These are phyloP conservation scores for Lepisosteus osseus DNA, from an alignment of 2,113 vertebrate species.

Conservation along the genomic window DNA sequence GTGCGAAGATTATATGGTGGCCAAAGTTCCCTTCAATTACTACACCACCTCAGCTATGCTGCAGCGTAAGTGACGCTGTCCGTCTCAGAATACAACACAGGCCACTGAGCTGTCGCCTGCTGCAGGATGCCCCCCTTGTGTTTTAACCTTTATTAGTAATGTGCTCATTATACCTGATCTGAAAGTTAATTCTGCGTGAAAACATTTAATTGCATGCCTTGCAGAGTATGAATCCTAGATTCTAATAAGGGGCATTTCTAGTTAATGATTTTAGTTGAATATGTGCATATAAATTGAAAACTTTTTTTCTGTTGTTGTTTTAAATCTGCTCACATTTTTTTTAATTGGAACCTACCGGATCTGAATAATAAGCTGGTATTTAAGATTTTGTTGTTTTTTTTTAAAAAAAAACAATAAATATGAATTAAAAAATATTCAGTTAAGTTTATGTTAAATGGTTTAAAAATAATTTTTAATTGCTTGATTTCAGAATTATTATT, in stretches of 20 bases:
- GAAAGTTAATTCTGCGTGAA: constrained; percentile 57
- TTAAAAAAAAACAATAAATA: constrained; percentile 23
- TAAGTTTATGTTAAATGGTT: constrained; percentile 32
- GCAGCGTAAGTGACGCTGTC: constrained; percentile 47
- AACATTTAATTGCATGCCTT: constrained; percentile 54
- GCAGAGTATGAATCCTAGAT: constrained; percentile 38
- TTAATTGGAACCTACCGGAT: background rate
- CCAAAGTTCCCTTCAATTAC: constrained; percentile 66
- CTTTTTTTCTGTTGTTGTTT: constrained; percentile 34
- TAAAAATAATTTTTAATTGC: constrained; percentile 31
- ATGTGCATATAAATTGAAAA: constrained; percentile 41
- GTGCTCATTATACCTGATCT: constrained; percentile 62
- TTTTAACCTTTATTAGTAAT: constrained; percentile 48
- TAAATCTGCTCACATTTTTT: constrained; percentile 18
- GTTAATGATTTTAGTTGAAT: constrained; percentile 23
- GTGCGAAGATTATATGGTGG: constrained; percentile 55
- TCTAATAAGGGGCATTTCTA: constrained; percentile 48
- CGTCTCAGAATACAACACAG: constrained; percentile 24
- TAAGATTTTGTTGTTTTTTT: background rate
- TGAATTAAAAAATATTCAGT: constrained; percentile 19
- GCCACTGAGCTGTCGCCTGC: constrained; percentile 4
- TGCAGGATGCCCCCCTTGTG: background rate
- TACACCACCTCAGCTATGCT: constrained; percentile 56
- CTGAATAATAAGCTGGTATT: constrained; percentile 21
- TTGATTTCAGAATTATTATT: constrained; percentile 26